Evolutionary conservation across 1,140 invertebrate genomes (phyloP).

Genomic region (Pinna nobilis): DNA sequence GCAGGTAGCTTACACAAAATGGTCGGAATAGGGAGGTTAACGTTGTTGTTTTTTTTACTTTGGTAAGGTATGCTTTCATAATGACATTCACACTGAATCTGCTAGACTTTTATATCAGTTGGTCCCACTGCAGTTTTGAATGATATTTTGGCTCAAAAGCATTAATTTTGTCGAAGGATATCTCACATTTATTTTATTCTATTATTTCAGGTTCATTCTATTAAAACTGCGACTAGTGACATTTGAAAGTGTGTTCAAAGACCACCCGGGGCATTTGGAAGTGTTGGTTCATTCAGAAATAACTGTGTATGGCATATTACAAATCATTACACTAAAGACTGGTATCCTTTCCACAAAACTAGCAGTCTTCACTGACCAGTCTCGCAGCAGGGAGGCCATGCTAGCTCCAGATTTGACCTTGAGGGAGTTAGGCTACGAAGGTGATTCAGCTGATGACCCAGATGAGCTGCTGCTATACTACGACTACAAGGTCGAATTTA

Average conservation of each 20-base stretch:
- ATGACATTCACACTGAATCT: no score
- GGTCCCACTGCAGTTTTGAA: no score
- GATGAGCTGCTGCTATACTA: conserved; percentile 67
- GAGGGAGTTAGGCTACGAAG: conserved; percentile 64
- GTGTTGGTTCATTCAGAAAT: conserved; percentile 62
- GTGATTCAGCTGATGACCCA: conserved; percentile 56
- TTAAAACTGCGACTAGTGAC: conserved; percentile 62
- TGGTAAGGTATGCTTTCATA: no score
- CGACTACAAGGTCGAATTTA: conserved; percentile 71
- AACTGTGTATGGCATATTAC: conserved; percentile 59
- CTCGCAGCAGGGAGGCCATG: conserved; percentile 56
- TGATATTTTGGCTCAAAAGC: no score
- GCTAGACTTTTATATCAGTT: no score
- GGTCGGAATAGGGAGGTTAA: no score
- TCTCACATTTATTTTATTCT: not conserved
- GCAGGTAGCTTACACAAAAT: no score
- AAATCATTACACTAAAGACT: conserved; percentile 60
- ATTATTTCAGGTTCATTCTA: conserved; percentile 60
- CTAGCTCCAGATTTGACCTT: conserved; percentile 57
- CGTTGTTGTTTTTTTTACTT: no score
- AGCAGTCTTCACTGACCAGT: conserved; percentile 65
- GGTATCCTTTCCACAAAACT: conserved; percentile 65
- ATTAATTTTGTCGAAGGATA: not conserved
- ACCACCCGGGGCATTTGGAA: conserved; percentile 63
- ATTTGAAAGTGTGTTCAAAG: conserved; percentile 57